Evolutionary conservation across 2,113 vertebrate species (phyloP).

Genomic region (Coryphaenoides rupestris): DNA sequence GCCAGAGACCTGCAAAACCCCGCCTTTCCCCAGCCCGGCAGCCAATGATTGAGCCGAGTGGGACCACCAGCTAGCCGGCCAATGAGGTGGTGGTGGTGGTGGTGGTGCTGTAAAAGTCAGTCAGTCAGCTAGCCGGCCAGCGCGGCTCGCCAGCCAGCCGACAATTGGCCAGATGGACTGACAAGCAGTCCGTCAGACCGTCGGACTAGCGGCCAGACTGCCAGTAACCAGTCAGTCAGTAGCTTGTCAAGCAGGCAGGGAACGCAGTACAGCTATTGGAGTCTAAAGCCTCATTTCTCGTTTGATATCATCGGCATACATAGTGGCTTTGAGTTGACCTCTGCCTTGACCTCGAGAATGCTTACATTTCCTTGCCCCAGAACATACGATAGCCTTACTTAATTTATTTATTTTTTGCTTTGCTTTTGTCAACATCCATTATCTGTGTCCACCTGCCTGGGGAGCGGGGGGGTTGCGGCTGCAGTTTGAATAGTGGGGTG

Average conservation of each 20-base stretch:
- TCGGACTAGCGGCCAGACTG: too few species aligned
- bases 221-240: not conserved
- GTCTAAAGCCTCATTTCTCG: not conserved
- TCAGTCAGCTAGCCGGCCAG: too few species aligned
- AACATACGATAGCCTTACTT: not conserved
- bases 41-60: constrained; percentile 28
- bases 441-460: constrained; percentile 30
- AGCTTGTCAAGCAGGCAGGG: not conserved
- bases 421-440: constrained; percentile 8
- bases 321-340: constrained; percentile 41
- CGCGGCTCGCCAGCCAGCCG: not conserved
- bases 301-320: not conserved
- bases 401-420: constrained; percentile 3
- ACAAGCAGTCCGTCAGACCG: too few species aligned
- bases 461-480: not conserved
- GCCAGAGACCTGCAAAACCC: constrained; percentile 47
- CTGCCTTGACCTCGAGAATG: constrained; percentile 21
- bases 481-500: constrained; percentile 20
- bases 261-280: not conserved
- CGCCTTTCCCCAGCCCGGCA: constrained; percentile 39
- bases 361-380: constrained; percentile 4
- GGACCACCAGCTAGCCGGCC: constrained; percentile 29
- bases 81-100: not conserved
- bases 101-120: too few species aligned
- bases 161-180: not conserved